phyloP scores from a whole-genome alignment of 2,113 vertebrate genomes.

The Megalops atlanticus region DNA sequence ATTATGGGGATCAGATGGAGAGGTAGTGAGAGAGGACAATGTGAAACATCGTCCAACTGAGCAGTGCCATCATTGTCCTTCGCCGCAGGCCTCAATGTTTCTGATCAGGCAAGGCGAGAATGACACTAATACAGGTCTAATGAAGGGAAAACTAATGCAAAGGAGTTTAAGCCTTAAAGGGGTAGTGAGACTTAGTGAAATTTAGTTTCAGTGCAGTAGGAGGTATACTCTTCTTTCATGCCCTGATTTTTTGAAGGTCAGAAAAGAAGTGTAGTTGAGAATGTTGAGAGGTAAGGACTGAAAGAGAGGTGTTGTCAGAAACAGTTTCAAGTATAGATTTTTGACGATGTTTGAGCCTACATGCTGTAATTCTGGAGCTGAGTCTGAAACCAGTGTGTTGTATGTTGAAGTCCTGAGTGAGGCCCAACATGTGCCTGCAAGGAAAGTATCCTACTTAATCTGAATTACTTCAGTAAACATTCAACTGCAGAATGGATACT shows the following conservation, averaged over 20 bases:
- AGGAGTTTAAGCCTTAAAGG: neutral
- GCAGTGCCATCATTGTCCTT: neutral
- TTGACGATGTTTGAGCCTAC: neutral
- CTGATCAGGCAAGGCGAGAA: conserved; percentile 8
- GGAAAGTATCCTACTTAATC: too few species aligned
- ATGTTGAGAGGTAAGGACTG: neutral
- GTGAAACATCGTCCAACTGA: conserved; percentile 1
- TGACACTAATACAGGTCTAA: conserved; percentile 5
- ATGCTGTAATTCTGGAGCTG: too few species aligned
- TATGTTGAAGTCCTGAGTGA: too few species aligned
- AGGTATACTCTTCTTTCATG: neutral
- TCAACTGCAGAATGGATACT: neutral
- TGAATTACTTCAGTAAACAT: neutral
- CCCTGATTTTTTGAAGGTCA: neutral
- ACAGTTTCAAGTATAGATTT: neutral
- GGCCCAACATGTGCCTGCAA: too few species aligned
- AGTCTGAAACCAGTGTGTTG: too few species aligned
- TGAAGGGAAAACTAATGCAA: conserved; percentile 1
- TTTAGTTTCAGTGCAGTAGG: neutral
- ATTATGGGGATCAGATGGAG: conserved; percentile 17
- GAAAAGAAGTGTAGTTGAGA: neutral
- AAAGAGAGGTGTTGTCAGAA: neutral
- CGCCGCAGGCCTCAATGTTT: conserved; percentile 1
- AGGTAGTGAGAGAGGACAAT: neutral
- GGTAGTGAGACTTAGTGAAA: conserved; percentile 9